Conservation (phyloP, 2,888 invertebrate genomes). For the Caenorhabditis macrosperma region DNA sequence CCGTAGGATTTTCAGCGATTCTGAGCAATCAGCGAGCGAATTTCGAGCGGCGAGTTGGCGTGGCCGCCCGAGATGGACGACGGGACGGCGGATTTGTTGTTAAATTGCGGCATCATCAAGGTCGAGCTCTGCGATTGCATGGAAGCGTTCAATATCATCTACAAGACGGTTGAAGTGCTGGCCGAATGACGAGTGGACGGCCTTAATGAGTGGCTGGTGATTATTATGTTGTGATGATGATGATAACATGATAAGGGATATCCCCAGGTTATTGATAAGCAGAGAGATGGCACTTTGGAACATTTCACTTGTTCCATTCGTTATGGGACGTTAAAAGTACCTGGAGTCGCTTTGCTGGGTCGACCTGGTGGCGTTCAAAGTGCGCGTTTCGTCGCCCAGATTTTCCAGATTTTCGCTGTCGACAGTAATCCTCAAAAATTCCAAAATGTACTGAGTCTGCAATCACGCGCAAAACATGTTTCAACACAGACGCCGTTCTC, state of each 20-base stretch:
- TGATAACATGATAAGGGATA: not conserved
- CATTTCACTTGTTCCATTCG: no score
- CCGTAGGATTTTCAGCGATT: constrained; percentile 13
- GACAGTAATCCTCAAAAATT: no score
- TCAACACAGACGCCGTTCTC: no score
- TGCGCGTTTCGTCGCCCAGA: no score
- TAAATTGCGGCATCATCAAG: constrained; percentile 47
- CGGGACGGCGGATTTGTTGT: not conserved
- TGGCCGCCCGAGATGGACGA: not conserved
- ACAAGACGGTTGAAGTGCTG: constrained; percentile 35
- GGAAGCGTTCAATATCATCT: constrained; percentile 51
- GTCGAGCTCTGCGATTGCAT: constrained; percentile 48
- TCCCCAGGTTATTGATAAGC: no score
- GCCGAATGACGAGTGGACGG: not conserved
- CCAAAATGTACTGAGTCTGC: no score
- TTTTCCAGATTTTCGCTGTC: no score
- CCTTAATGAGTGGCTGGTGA: not conserved
- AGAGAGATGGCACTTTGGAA: no score
- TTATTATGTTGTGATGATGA: not conserved
- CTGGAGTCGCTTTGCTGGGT: no score
- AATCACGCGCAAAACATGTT: no score
- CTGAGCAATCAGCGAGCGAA: constrained; percentile 51
- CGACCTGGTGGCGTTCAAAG: no score
- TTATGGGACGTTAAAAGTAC: no score
- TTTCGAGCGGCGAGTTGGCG: constrained; percentile 28